Evolutionary conservation across 2,113 vertebrate species (phyloP), one percentile per base, ranked within the genome.

Genomic region (Arvicanthis niloticus): DNA sequence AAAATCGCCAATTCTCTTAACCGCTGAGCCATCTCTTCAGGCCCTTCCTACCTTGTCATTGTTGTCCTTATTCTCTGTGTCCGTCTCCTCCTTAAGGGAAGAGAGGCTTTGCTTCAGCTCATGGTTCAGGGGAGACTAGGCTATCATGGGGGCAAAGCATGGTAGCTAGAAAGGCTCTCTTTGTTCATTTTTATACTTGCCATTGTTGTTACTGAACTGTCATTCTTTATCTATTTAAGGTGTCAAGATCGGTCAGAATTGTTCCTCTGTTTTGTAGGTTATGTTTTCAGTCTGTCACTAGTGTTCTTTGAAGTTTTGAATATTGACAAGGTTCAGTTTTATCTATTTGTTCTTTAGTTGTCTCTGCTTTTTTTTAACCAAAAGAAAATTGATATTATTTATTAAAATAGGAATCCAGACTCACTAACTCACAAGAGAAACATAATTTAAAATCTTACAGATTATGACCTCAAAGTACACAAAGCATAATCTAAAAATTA

Each of bases 361-460:
- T 84, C n/a, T 62, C 81, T 84, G 56, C 13, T 84, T 65, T 65
- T 62, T 60, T 15, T 84, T 60, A 42, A 78, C 8, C 26, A n/a
- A 85, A 89, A 97, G 67, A 68, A 68, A 78, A n/a, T 76, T 9
- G 19, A 22, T 73, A 48, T 58, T 15, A 34, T 45, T 53, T 75
- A 56, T 80, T 92, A 80, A 94, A 92, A 78, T 80, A 78, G 7
- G 58, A 94, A 68, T 91, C 40, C 81, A 80, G 15, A 16, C 60
- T 82, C 42, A 82, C 42, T 53, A 62, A 72, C 91, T 89, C 51
- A 82, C 42, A 62, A 93, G 19, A 29, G 75, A 86, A 56, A 67
- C 65, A n/a, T 7, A 31, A 80, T 88, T 80, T 80, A 80, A 53
- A 80, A 80, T 53, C 3, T 51, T 78, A 78, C 5, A 80, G 42